Conservation (phyloP, 2,888 invertebrate species). For the Eristalis arbustorum region DNA sequence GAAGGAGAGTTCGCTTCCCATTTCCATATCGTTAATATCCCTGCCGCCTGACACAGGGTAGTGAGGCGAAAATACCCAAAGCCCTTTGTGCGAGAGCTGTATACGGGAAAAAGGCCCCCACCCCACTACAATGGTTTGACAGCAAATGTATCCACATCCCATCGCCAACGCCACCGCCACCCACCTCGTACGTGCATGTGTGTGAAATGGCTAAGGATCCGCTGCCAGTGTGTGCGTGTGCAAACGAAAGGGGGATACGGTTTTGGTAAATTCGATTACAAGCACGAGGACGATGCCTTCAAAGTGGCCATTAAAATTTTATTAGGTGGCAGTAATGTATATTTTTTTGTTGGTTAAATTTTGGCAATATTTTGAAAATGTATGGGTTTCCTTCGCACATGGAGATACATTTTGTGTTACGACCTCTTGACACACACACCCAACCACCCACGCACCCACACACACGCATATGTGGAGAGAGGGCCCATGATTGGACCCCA, state of each 20-base stretch:
- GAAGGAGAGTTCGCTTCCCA: constrained; percentile 59
- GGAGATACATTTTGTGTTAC: constrained; percentile 21
- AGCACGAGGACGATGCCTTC: constrained; percentile 69
- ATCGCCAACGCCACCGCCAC: constrained; percentile 37
- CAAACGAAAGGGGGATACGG: constrained; percentile 55
- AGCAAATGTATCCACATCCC: constrained; percentile 69
- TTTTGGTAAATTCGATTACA: constrained; percentile 69
- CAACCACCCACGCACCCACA: background rate
- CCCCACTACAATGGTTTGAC: constrained; percentile 59
- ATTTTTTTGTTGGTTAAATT: constrained; percentile 54
- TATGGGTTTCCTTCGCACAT: constrained; percentile 44
- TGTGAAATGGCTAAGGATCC: constrained; percentile 13
- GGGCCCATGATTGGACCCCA: background rate
- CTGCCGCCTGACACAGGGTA: constrained; percentile 49
- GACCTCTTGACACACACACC: background rate
- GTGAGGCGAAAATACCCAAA: constrained; percentile 64
- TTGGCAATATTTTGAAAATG: constrained; percentile 67
- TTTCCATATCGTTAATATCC: constrained; percentile 68
- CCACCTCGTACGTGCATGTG: constrained; percentile 17
- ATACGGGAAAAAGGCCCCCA: too few species aligned
- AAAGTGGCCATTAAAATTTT: constrained; percentile 73
- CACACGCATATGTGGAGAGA: background rate
- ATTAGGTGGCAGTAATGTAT: constrained; percentile 73
- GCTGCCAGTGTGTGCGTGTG: constrained; percentile 7
- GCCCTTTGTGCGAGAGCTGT: constrained; percentile 58